Conservation (phyloP, 2,113 vertebrate species). For the Clinocottus analis region DNA sequence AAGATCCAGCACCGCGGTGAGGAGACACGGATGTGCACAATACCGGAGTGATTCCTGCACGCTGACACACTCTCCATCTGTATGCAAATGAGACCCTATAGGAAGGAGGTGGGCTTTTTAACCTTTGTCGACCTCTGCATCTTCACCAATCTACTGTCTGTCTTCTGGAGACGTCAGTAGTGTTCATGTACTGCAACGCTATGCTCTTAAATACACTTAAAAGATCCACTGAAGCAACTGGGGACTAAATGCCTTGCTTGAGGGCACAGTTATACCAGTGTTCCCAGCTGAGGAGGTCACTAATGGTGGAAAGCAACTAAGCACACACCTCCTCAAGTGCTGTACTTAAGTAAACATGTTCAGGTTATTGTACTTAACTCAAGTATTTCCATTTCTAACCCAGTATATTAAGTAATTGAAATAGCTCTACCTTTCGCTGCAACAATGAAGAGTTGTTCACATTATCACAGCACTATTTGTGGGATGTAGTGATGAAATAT, state of each 20-base stretch:
- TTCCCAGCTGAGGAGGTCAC: neutral
- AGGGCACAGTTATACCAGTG: neutral
- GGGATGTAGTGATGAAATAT: neutral
- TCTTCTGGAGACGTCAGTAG: neutral
- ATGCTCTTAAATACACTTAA: neutral
- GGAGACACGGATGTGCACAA: conserved; percentile 42
- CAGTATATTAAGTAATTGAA: neutral
- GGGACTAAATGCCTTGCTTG: neutral
- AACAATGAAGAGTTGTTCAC: neutral
- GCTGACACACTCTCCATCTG: conserved; percentile 78
- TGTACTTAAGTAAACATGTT: neutral
- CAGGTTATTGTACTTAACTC: neutral
- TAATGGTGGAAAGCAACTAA: neutral
- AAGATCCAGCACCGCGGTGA: conserved; percentile 68
- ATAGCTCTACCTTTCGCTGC: neutral
- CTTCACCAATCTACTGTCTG: neutral
- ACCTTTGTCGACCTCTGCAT: neutral
- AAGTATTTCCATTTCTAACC: neutral
- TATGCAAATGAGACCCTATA: conserved; percentile 65
- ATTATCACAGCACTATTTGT: neutral
- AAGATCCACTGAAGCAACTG: neutral
- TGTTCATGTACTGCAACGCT: neutral
- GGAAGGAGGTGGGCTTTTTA: conserved; percentile 10
- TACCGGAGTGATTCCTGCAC: conserved; percentile 64
- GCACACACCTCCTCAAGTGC: neutral